Percentiles rank a stretch among this genome's conserved stretches.
Conservation (phyloP, 2,888 invertebrate species). For the Leptinotarsa haldemani region DNA sequence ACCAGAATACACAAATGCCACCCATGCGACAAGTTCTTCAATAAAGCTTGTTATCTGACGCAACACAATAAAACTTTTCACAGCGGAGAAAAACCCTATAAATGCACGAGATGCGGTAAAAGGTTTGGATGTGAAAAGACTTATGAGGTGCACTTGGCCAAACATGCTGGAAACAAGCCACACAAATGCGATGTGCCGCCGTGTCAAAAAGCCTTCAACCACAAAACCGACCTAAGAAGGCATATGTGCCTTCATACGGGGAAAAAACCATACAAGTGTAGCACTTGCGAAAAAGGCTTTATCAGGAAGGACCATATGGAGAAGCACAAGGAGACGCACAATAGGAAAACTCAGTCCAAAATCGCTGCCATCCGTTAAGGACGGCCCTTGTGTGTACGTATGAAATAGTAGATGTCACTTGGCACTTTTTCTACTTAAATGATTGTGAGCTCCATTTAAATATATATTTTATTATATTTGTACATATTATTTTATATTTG, state of each 20-base stretch:
- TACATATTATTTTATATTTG: constrained; percentile 55
- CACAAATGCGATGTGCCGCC: constrained; percentile 78
- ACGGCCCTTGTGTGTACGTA: constrained; percentile 50
- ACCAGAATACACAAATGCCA: constrained; percentile 74
- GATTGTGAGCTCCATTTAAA: constrained; percentile 50
- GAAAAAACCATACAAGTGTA: constrained; percentile 84
- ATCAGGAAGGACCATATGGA: constrained; percentile 92
- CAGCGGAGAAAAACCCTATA: constrained; percentile 86
- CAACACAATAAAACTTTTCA: constrained; percentile 93
- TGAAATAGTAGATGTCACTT: constrained; percentile 53
- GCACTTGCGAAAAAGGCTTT: constrained; percentile 87
- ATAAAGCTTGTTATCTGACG: constrained; percentile 87
- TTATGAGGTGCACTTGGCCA: constrained; percentile 80
- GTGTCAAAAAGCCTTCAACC: constrained; percentile 90
- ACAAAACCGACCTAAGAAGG: constrained; percentile 88
- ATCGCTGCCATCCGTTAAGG: constrained; percentile 51
- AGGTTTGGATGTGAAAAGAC: constrained; percentile 79
- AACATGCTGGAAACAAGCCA: constrained; percentile 86
- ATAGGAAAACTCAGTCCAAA: constrained; percentile 68
- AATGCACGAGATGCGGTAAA: constrained; percentile 88
- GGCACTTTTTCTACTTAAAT: constrained; percentile 59
- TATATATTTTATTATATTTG: constrained; percentile 50
- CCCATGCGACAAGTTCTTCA: constrained; percentile 86
- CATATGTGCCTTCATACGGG: constrained; percentile 91
- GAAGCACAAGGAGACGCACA: constrained; percentile 86